These are phyloP conservation scores for Arion vulgaris DNA, from an alignment of 1,140 invertebrate species.

Conservation along the genomic window DNA sequence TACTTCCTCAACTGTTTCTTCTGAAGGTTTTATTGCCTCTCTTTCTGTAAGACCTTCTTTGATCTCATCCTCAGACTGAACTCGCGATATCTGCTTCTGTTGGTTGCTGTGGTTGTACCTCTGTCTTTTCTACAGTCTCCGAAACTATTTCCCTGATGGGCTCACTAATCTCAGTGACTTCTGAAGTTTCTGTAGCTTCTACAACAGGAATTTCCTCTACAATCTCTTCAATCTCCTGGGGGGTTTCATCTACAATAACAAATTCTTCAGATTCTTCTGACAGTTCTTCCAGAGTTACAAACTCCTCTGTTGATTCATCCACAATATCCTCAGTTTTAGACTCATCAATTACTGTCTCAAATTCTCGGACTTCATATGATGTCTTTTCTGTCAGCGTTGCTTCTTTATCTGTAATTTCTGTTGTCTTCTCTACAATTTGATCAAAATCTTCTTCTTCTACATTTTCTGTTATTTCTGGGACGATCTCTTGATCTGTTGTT, in stretches of 20 bases:
- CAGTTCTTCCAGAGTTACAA: neutral
- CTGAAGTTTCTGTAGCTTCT: neutral
- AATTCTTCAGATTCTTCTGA: neutral
- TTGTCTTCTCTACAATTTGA: neutral
- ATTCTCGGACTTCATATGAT: conserved; percentile 4
- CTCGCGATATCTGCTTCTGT: neutral
- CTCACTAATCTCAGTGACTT: neutral
- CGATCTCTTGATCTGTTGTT: neutral
- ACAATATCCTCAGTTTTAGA: conserved; percentile 24
- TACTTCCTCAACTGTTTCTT: conserved; percentile 6
- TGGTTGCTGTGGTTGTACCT: neutral
- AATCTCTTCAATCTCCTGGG: conserved; percentile 3
- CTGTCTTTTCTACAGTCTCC: neutral
- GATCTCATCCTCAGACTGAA: neutral
- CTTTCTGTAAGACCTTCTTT: neutral
- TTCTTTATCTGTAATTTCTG: neutral
- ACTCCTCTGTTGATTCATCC: conserved; percentile 19
- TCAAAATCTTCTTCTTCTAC: neutral
- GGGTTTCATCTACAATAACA: conserved; percentile 20
- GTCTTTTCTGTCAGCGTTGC: neutral
- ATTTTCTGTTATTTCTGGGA: neutral
- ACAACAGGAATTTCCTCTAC: neutral
- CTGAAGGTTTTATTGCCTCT: neutral
- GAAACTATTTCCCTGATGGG: neutral
- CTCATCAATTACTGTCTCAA: conserved; percentile 3